Conservation (phyloP, 1,140 invertebrate genomes). For the Drosophila paulistorum region DNA sequence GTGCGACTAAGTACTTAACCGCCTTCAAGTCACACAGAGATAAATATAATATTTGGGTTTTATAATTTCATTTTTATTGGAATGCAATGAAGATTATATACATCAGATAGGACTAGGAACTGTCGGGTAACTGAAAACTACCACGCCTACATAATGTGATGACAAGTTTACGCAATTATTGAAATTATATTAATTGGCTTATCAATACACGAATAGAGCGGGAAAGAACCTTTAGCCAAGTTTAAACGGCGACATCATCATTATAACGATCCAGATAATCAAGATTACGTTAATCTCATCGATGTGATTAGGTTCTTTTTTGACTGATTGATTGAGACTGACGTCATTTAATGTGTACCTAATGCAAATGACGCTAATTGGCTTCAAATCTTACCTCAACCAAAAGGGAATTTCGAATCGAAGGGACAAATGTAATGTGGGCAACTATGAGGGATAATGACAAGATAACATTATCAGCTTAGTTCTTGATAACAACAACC, state of each 20-base stretch:
- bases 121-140: neutral
- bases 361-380: neutral
- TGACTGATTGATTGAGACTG: neutral
- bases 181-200: conserved; percentile 7
- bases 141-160: neutral
- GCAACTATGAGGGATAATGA: neutral
- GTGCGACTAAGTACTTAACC: too few relatives aligned
- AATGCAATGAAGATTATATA: neutral
- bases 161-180: neutral
- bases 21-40: too few relatives aligned
- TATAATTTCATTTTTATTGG: too few relatives aligned
- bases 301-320: neutral
- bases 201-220: neutral
- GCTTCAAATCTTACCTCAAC: neutral
- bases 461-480: neutral
- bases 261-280: neutral
- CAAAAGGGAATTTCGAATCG: neutral
- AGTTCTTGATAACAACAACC: neutral
- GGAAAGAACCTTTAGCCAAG: neutral
- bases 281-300: neutral
- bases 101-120: neutral
- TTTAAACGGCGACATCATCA: neutral
- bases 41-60: too few relatives aligned
- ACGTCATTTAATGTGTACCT: neutral
- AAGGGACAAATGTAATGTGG: too few relatives aligned